A percentile compares a stretch with the other conserved stretches of the same genome.
These are phyloP conservation scores for Equus przewalskii DNA, from an alignment of 2,113 vertebrate species.

Conservation along the genomic window DNA sequence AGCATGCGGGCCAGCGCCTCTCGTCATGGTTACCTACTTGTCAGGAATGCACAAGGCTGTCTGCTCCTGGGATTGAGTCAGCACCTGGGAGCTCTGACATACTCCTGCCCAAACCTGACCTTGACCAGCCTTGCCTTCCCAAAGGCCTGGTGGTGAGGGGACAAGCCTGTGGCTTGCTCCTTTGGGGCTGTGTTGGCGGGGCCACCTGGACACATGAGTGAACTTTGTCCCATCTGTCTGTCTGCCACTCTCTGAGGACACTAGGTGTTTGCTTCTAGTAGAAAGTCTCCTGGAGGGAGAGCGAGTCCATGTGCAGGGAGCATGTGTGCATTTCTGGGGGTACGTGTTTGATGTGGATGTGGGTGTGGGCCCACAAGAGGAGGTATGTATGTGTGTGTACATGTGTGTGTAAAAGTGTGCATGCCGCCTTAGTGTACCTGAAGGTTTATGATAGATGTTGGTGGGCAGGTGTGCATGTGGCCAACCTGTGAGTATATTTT, in stretches of 20 bases:
- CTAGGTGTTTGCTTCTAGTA: background rate
- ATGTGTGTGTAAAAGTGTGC: background rate
- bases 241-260: background rate
- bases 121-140: background rate
- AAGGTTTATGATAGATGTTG: background rate
- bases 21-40: conserved; percentile 43
- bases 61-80: conserved; percentile 33
- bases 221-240: background rate
- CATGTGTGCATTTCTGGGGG: background rate
- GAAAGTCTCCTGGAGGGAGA: background rate
- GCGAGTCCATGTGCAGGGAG: background rate
- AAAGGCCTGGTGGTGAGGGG: background rate
- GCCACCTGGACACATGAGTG: background rate
- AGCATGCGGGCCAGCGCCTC: background rate
- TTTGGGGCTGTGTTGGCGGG: background rate
- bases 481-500: background rate
- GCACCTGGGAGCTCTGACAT: background rate
- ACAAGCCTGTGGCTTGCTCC: background rate
- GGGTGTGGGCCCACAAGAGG: background rate
- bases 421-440: background rate
- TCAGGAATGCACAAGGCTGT: conserved; percentile 35
- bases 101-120: background rate
- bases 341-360: background rate
- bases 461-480: background rate
- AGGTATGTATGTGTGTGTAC: background rate